These are phyloP conservation scores for Phodopus roborovskii DNA, from an alignment of 2,113 vertebrate genomes.

Conservation along the genomic window DNA sequence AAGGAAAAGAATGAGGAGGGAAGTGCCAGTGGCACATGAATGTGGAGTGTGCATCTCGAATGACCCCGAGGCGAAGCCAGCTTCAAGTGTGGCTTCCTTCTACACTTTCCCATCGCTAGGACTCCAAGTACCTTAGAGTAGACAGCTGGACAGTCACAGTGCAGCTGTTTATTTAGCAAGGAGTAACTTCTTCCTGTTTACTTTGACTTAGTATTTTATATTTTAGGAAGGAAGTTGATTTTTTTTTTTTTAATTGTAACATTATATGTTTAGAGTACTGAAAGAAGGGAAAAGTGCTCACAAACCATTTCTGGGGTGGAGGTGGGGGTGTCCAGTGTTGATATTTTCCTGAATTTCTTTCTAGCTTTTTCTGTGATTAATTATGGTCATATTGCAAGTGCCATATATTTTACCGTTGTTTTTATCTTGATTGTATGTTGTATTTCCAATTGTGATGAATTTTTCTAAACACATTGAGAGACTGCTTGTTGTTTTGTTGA, in stretches of 20 bases:
- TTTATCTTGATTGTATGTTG: background rate
- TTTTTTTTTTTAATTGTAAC: background rate
- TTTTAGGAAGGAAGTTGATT: conserved; percentile 31
- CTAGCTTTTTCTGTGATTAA: background rate
- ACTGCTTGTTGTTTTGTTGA: background rate
- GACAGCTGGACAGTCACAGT: background rate
- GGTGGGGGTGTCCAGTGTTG: background rate
- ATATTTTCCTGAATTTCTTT: conserved; percentile 37
- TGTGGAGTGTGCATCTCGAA: background rate
- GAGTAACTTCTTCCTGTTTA: background rate
- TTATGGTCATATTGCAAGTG: background rate
- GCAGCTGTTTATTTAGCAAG: background rate
- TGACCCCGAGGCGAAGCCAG: background rate
- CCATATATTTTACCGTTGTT: background rate
- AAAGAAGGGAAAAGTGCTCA: background rate
- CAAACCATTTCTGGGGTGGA: background rate
- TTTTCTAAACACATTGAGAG: background rate
- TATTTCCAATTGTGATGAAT: background rate
- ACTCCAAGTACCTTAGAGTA: conserved; percentile 17
- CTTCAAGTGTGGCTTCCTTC: background rate
- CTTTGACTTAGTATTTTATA: conserved; percentile 13
- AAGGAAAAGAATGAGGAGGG: background rate
- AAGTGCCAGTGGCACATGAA: background rate
- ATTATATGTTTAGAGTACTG: background rate
- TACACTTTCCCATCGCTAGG: conserved; percentile 7